Base-by-base conservation (phyloP, 2,113 vertebrate genomes). In the Embiotoca jacksoni region DNA sequence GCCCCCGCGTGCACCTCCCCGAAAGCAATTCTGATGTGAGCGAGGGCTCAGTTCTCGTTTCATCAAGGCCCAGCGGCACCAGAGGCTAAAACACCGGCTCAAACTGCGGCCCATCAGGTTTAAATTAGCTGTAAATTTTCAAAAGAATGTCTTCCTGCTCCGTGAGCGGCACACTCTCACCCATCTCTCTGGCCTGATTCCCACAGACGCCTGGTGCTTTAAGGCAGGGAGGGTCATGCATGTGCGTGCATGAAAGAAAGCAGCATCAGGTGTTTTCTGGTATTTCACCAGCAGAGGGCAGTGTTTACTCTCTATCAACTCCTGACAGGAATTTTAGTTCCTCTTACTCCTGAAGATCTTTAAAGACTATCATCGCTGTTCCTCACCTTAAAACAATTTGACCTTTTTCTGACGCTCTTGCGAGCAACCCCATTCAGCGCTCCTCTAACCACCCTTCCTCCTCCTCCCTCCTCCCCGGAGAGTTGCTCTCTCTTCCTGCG, bases 91-190 rank as follows among this genome's bases (percentile, higher is more conserved):
- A 77, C 49, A 67, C 86, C 55, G 65, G 61, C 82, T 89, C 82
- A 80, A 73, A 90, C 84, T 89, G 88, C 79, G 86, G 78, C 70
- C 83, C 90, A 88, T 90, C 91, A 76, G 89, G 80, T 94, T 92
- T 90, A 90, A 92, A 92, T 93, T 93, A 92, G 89, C 85, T 87
- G 72, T 88, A 86, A 84, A 84, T 91, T 75, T 72, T 91, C 73
- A 56, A 15, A 92, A 84, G 89, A 92, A 92, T 91, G 89, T 80
- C 75, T 85, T 71, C 62, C 41, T 46, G 63, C 85, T 88, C 68
- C 72, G 83, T 81, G 83, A 88, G 78, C 65, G 60, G 54, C 73
- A 70, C 83, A 87, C 80, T 85, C 91, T 92, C 77, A 85, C 80
- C 69, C 85, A 11, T 80, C 84, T 52, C 82, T 80, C 83, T 80